phyloP scores from a whole-genome alignment of 2,888 invertebrate species.

The Griposia aprilina region DNA sequence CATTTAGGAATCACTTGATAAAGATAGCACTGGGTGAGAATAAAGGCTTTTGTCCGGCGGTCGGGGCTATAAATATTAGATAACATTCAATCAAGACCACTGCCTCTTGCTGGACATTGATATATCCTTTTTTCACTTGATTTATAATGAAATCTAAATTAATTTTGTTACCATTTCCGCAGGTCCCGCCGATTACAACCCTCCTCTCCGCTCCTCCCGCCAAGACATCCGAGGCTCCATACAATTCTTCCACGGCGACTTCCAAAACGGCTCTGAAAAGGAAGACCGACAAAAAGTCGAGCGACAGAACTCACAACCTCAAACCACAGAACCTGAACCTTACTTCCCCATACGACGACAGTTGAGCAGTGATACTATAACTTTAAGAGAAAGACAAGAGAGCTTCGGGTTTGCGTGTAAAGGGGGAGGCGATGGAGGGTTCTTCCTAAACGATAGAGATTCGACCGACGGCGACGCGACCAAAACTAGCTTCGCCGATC shows the following conservation, averaged over 20 bases:
- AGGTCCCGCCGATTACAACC: conserved; percentile 92
- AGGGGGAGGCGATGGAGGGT: conserved; percentile 87
- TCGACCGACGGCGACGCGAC: conserved; percentile 90
- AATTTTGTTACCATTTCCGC: conserved; percentile 29
- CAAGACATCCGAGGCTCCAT: conserved; percentile 94
- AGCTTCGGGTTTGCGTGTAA: conserved; percentile 79
- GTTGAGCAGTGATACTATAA: conserved; percentile 91
- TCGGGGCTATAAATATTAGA: no score
- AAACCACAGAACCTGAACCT: conserved; percentile 69
- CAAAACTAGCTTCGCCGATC: conserved; percentile 93
- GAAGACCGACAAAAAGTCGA: conserved; percentile 87
- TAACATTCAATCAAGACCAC: no score
- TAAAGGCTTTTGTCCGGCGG: no score
- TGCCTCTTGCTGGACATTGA: no score
- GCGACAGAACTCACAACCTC: conserved; percentile 91
- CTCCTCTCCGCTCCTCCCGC: conserved; percentile 93
- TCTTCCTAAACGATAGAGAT: conserved; percentile 88
- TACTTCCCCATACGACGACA: conserved; percentile 87
- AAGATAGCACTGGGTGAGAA: no score
- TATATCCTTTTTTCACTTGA: no score
- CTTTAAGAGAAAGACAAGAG: conserved; percentile 76
- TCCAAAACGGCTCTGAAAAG: conserved; percentile 79
- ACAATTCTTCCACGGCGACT: conserved; percentile 92
- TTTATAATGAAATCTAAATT: neutral
- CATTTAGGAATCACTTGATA: no score